A percentile compares a stretch with the other conserved stretches of the same genome.
Conservation (phyloP, 1,140 invertebrate species). For the Cotesia typhae region DNA sequence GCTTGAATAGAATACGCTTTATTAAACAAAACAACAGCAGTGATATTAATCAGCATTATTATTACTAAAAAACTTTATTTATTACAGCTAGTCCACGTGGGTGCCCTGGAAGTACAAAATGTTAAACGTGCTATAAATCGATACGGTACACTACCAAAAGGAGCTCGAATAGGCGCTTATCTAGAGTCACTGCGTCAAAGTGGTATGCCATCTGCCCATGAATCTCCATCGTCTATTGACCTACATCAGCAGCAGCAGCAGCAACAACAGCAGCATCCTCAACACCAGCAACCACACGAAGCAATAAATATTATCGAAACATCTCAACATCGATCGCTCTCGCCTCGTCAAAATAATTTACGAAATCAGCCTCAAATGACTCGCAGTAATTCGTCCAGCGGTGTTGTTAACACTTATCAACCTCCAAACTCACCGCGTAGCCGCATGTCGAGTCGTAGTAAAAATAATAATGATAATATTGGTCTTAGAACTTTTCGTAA, state of each 20-base stretch:
- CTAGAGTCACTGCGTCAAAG: conserved; percentile 88
- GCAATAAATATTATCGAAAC: conserved; percentile 33
- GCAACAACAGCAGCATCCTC: conserved; percentile 34
- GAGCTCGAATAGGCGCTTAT: conserved; percentile 93
- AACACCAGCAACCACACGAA: conserved; percentile 31
- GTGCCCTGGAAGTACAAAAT: conserved; percentile 94
- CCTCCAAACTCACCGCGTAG: conserved; percentile 69
- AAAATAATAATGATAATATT: conserved; percentile 56
- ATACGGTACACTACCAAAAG: conserved; percentile 97
- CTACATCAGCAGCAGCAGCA: conserved; percentile 40
- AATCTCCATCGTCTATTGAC: conserved; percentile 58
- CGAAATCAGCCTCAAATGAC: conserved; percentile 82
- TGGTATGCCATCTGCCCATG: conserved; percentile 69
- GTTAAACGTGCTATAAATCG: conserved; percentile 94
- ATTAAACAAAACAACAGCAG: conserved; percentile 5
- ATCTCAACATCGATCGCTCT: conserved; percentile 61
- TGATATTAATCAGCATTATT: background rate
- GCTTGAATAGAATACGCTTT: conserved; percentile 52
- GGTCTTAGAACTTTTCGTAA: conserved; percentile 67
- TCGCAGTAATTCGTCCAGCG: conserved; percentile 82
- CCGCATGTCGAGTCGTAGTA: conserved; percentile 58
- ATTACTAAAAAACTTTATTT: background rate
- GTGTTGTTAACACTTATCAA: conserved; percentile 74
- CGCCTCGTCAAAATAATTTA: conserved; percentile 70
- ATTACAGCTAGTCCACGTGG: conserved; percentile 76